Percentiles rank a stretch among this genome's conserved stretches.
phyloP scores from a whole-genome alignment of 2,797 vertebrate species.

The Gadopsis bispinosus region DNA sequence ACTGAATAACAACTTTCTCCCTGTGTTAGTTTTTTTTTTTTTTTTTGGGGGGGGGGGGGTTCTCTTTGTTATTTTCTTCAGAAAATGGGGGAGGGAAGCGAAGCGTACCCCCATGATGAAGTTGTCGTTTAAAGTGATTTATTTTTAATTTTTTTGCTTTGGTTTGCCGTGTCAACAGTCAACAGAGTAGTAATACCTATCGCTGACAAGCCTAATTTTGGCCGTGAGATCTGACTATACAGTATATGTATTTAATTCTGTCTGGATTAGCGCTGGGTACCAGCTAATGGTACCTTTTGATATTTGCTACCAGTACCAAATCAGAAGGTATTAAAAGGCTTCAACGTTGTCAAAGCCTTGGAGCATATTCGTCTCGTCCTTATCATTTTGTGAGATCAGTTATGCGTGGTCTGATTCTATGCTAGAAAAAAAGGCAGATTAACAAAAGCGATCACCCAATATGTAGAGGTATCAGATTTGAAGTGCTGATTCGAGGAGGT shows the following conservation, averaged over 20 bases:
- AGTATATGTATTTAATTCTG: constrained; percentile 42
- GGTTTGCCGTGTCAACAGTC: constrained; percentile 89
- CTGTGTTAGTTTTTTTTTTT: constrained; percentile 8
- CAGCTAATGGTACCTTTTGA: constrained; percentile 1
- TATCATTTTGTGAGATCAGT: constrained; percentile 26
- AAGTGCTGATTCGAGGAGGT: constrained; percentile 30
- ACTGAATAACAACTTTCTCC: constrained; percentile 30
- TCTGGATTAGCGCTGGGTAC: constrained; percentile 60
- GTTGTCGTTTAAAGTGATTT: constrained; percentile 59
- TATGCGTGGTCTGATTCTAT: constrained; percentile 22
- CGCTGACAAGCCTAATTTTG: constrained; percentile 72
- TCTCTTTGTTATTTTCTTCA: constrained; percentile 68
- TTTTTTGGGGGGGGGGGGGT: background rate
- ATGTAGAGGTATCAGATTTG: constrained; percentile 33
- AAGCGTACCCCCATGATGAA: constrained; percentile 23
- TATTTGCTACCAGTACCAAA: constrained; percentile 17
- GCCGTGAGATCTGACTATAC: constrained; percentile 47
- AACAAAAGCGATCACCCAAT: constrained; percentile 7
- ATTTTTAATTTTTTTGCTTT: constrained; percentile 65
- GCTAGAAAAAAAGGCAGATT: background rate
- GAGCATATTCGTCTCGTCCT: constrained; percentile 11
- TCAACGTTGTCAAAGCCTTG: background rate
- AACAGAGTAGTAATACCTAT: constrained; percentile 78
- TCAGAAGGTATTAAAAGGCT: constrained; percentile 7
- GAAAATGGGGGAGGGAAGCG: constrained; percentile 5